Conservation (phyloP, 1,140 invertebrate genomes). For the Bombus superbus region DNA sequence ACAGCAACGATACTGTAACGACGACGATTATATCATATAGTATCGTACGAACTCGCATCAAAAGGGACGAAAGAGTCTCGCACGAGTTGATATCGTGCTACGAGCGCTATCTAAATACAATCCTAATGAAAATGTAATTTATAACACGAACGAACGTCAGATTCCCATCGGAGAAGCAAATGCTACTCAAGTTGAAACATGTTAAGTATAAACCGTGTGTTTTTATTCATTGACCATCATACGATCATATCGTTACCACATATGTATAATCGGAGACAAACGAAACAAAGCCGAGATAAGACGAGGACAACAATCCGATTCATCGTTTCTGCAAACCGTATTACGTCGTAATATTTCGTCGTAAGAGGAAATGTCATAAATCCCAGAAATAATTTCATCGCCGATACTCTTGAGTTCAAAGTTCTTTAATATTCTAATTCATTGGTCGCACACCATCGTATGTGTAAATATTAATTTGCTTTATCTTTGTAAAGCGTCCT, state of each 20-base stretch:
- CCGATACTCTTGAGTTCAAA: constrained; percentile 9
- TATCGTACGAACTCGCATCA: background rate
- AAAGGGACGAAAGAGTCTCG: background rate
- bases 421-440: constrained; percentile 47
- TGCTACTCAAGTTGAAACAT: constrained; percentile 17
- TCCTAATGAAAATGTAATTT: background rate
- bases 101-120: too few relatives aligned
- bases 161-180: constrained; percentile 26
- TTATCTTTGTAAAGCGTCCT: background rate
- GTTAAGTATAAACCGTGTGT: constrained; percentile 53
- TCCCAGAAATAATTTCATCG: constrained; percentile 39
- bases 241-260: constrained; percentile 3
- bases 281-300: constrained; percentile 19
- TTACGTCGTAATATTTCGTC: constrained; percentile 16
- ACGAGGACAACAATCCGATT: constrained; percentile 39
- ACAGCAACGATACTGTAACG: background rate
- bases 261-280: background rate
- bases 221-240: constrained; percentile 43
- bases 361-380: constrained; percentile 41
- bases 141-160: background rate
- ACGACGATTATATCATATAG: background rate
- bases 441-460: constrained; percentile 50
- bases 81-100: background rate
- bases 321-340: constrained; percentile 17
- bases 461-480: constrained; percentile 9